Base-by-base conservation (phyloP, 2,113 vertebrate genomes). In the Nibea coibor region DNA sequence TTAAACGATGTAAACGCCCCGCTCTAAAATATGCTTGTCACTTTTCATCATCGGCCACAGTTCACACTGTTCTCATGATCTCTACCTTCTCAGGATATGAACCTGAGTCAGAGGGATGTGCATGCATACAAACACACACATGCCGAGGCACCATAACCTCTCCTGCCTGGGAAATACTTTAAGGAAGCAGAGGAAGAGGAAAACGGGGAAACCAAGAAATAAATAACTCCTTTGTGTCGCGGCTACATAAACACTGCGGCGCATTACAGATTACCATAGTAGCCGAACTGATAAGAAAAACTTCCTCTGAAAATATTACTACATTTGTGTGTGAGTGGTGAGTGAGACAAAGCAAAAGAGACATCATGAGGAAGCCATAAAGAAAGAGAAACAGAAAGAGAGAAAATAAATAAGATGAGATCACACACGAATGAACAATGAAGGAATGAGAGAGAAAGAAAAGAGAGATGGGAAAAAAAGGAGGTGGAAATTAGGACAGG, bases 171-270 rank as follows among this genome's bases (percentile, higher is more conserved):
- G 89, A 92, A 94, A 90, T 82, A 87, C 87, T 91, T 87, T 35
- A 85, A 88, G 93, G 90, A 94, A 92, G 77, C 6, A 1, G 59
- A 50, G 87, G 81, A 87, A 90, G 70, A 87, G 91, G 92, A 86
- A 90, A 88, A 65, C 64, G 12, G 74, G 90, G 87, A 93, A 93
- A 92, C 87, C 43, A 81, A 91, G 89, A 94, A 94, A 91, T 90
- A 94, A 94, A 94, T 92, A 94, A 87, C 84, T 85, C 89, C 85
- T 94, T 92, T 94, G 91, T 93, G 90, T 88, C n/a, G 19, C 16
- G 17, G 69, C 85, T 87, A 75, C 80, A 86, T 89, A 93, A 94
- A 95, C 93, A 93, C 67, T 68, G 57, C 87, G 79, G 77, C 79
- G 76, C 86, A 72, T 89, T 93, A 87, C 57, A 84, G 89, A 83